Conservation (phyloP, 2,888 invertebrate species). For the Athalia rosae region DNA sequence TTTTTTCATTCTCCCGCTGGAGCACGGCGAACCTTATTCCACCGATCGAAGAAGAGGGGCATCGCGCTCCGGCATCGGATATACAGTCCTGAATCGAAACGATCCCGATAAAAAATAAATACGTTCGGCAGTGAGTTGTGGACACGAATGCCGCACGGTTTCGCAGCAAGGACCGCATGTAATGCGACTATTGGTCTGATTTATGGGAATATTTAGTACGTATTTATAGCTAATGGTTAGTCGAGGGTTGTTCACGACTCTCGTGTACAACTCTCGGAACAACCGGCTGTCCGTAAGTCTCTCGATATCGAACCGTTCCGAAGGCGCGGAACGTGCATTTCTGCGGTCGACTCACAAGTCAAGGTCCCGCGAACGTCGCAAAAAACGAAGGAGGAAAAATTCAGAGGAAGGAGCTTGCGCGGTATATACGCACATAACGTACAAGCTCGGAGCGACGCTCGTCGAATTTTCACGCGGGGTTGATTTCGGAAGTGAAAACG, state of each 20-base stretch:
- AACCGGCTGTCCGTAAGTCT: constrained; percentile 12
- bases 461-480: too few species aligned
- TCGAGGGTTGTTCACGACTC: constrained; percentile 50
- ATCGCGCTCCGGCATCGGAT: background rate
- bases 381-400: too few species aligned
- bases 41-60: too few species aligned
- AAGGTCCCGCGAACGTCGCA: too few species aligned
- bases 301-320: background rate
- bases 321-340: too few species aligned
- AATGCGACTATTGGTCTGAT: constrained; percentile 60
- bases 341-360: too few species aligned
- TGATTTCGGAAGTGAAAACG: too few species aligned
- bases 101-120: constrained; percentile 7
- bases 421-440: too few species aligned
- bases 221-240: constrained; percentile 60
- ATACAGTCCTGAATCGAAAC: constrained; percentile 7
- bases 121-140: constrained; percentile 34
- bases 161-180: constrained; percentile 54
- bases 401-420: background rate
- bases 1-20: background rate
- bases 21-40: too few species aligned
- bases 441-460: too few species aligned
- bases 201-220: constrained; percentile 66
- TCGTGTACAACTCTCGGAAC: constrained; percentile 37
- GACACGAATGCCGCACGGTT: constrained; percentile 3